Conservation (phyloP, 2,797 vertebrate genomes). For the Sternotherus odoratus region DNA sequence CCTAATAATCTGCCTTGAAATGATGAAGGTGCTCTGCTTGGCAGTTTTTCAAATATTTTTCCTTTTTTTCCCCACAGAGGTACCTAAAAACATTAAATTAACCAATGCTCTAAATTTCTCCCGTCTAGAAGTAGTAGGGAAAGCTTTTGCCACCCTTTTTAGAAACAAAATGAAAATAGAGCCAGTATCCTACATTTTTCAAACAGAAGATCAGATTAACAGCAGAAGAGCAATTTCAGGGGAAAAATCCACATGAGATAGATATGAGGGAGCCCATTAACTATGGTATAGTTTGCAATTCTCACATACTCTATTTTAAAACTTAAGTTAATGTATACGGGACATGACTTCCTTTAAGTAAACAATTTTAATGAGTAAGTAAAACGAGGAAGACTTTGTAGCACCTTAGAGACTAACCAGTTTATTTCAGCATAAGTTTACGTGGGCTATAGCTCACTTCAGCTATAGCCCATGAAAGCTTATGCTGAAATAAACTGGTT, state of each 20-base stretch:
- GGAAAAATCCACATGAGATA: background rate
- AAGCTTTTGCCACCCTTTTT: background rate
- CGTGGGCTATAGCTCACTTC: too few relatives aligned
- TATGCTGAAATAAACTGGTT: too few relatives aligned
- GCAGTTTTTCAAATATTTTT: background rate
- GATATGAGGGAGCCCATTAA: background rate
- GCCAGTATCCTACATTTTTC: background rate
- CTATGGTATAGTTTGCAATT: background rate
- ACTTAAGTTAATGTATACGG: background rate
- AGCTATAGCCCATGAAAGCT: too few relatives aligned
- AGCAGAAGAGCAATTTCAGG: background rate
- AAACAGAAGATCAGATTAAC: background rate
- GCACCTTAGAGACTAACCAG: too few relatives aligned
- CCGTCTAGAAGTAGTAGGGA: background rate
- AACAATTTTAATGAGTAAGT: background rate
- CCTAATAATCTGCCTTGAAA: background rate
- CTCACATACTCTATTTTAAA: background rate
- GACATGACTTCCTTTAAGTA: background rate
- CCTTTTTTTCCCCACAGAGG: background rate
- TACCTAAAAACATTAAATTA: background rate
- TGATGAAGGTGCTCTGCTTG: accelerated
- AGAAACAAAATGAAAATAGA: background rate
- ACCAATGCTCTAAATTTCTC: background rate
- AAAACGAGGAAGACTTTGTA: too few relatives aligned
- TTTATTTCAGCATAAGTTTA: too few relatives aligned